Percentiles rank a stretch among this genome's conserved stretches.
Conservation (phyloP, 2,888 invertebrate species). For the Andrena trimmerana region DNA sequence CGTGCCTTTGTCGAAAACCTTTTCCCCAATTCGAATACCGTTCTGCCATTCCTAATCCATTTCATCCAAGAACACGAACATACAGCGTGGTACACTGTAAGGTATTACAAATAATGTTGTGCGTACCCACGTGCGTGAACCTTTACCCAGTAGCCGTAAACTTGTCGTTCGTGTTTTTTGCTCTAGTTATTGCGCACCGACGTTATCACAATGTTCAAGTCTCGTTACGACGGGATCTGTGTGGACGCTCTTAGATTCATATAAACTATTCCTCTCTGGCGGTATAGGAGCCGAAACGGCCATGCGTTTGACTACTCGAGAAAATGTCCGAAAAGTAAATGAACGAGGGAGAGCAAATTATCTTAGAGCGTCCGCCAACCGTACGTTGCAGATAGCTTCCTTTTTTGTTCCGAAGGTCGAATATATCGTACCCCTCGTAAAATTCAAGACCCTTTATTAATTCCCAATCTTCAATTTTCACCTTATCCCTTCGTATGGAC, state of each 20-base stretch:
- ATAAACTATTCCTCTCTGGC: constrained; percentile 11
- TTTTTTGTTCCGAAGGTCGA: constrained; percentile 60
- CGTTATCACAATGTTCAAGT: constrained; percentile 73
- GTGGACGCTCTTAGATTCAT: constrained; percentile 74
- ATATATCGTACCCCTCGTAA: constrained; percentile 58
- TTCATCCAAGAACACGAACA: constrained; percentile 63
- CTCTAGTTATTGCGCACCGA: constrained; percentile 74
- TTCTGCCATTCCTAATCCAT: constrained; percentile 58
- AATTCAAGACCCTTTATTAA: constrained; percentile 53
- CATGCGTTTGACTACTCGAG: background rate
- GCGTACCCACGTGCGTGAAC: constrained; percentile 76
- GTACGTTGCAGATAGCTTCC: constrained; percentile 59
- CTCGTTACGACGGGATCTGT: constrained; percentile 69
- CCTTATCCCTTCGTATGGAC: constrained; percentile 68
- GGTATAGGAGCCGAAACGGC: constrained; percentile 28
- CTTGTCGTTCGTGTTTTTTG: constrained; percentile 76
- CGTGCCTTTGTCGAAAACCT: constrained; percentile 15
- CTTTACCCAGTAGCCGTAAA: constrained; percentile 78
- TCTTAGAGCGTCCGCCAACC: constrained; percentile 73
- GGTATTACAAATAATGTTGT: constrained; percentile 76
- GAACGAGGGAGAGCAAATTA: constrained; percentile 6
- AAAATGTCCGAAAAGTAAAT: background rate
- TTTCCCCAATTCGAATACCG: constrained; percentile 37
- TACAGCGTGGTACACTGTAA: constrained; percentile 67
- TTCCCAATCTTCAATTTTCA: constrained; percentile 50